Base-by-base conservation (phyloP, 2,888 invertebrate genomes). In the Dexiosoma caninum region DNA sequence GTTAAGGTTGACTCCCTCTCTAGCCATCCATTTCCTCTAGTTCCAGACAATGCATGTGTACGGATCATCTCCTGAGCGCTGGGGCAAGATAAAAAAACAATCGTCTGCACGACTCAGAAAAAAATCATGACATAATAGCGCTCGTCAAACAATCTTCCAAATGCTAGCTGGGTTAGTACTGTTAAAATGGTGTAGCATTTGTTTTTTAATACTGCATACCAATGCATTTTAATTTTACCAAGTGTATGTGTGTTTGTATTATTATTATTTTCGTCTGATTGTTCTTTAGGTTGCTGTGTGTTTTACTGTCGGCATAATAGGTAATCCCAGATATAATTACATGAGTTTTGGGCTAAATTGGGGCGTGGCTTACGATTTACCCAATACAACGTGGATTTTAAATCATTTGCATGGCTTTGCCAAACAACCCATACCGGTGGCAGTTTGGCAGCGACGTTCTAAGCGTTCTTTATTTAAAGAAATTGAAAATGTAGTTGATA, bases 261-360 rank as follows among this genome's bases (percentile, higher is more conserved):
- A 46, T 30, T 59, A n/a, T 49, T 42, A 3, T 49, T 57, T 6
- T 19, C 40, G 5, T 30, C 16, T 57, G 35, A 30, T 66, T 67
- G n/a, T n/a, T 71, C 81, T 83, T 69, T 83, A 89, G 90, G 87
- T 92, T 55, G 93, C 94, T 1, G 91, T 92, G 3, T 94, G 94
- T 84, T 90, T 93, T 89, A 93, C 93, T 32, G 91, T 93, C 1
- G 92, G 92, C 84, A 85, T 92, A 3, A 91, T 92, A 10, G 92
- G 92, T 7, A 92, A 92, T 85, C 93, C 93, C 0, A 88, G 91
- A 0, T 91, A 90, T 2, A 92, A 91, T 2, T 92, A 92, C 51
- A 93, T 93, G 86, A 92, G 92, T 7, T 93, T 93, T 83, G 93
- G 93, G 1, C 86, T 94, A 8, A 94, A 94, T 88, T 94, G 94